These are phyloP conservation scores for Pristionchus japonicus DNA, from an alignment of 2,888 invertebrate genomes.

Conservation along the genomic window DNA sequence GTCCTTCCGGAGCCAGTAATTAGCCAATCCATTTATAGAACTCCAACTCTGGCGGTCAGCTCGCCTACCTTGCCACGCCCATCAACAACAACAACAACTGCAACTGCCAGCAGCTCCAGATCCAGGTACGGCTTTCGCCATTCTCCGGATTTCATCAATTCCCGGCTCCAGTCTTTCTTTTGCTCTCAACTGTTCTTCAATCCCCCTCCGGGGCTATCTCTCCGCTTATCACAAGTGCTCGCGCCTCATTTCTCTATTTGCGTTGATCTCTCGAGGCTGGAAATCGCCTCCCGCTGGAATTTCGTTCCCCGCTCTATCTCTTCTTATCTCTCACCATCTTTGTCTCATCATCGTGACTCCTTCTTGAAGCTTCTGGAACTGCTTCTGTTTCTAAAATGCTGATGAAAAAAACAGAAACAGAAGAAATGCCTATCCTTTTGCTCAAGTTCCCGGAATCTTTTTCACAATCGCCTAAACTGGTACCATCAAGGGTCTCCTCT, in stretches of 20 bases:
- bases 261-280: background rate
- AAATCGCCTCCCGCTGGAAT: constrained; percentile 19
- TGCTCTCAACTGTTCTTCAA: background rate
- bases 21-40: background rate
- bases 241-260: constrained; percentile 7
- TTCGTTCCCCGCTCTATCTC: background rate
- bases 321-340: background rate
- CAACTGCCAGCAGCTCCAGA: constrained; percentile 45
- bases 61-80: constrained; percentile 42
- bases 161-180: background rate
- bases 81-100: constrained; percentile 48
- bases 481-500: background rate
- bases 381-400: too few relatives aligned
- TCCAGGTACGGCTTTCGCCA: constrained; percentile 27
- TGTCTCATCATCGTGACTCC: background rate
- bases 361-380: background rate
- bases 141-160: background rate
- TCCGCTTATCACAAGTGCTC: constrained; percentile 35
- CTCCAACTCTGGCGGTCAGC: constrained; percentile 27
- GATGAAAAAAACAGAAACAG: too few relatives aligned
- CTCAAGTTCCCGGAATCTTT: background rate
- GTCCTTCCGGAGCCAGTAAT: background rate
- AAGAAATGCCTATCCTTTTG: too few relatives aligned
- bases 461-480: background rate
- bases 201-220: background rate